Percentiles rank a stretch among this genome's conserved stretches.
These are phyloP conservation scores for Andricus grossulariae DNA, from an alignment of 1,140 invertebrate genomes.

Conservation along the genomic window DNA sequence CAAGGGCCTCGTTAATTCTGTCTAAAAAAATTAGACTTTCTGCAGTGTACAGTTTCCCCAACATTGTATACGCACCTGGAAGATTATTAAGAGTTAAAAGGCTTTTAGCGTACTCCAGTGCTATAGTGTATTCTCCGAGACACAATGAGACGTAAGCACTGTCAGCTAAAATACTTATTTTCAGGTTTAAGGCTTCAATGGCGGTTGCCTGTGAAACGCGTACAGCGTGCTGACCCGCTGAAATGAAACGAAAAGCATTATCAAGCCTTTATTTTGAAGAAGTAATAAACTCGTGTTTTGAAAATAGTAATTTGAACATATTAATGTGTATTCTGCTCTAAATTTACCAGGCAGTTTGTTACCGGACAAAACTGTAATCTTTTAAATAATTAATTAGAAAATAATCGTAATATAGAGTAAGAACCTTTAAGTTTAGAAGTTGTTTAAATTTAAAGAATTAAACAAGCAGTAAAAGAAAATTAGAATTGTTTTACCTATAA, in stretches of 20 bases:
- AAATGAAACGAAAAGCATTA: conserved; percentile 3
- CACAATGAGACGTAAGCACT: conserved; percentile 90
- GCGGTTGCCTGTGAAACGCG: conserved; percentile 57
- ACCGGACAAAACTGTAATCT: background rate
- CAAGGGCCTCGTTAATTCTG: conserved; percentile 88
- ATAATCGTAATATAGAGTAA: no score
- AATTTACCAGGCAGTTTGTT: conserved; percentile 56
- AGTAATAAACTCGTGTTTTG: conserved; percentile 32
- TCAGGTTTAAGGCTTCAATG: conserved; percentile 72
- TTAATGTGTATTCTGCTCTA: conserved; percentile 57
- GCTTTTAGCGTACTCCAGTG: conserved; percentile 85
- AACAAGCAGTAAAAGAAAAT: background rate
- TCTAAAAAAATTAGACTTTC: conserved; percentile 92
- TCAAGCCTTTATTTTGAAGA: conserved; percentile 3
- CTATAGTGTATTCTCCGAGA: conserved; percentile 89
- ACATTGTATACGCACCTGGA: conserved; percentile 82
- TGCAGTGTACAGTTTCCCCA: conserved; percentile 92
- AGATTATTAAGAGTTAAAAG: conserved; percentile 81
- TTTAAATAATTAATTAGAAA: no score
- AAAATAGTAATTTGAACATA: conserved; percentile 4
- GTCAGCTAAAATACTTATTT: conserved; percentile 85
- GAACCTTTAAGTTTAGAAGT: conserved; percentile 43
- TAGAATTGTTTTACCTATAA: background rate
- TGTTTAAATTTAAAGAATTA: conserved; percentile 47
- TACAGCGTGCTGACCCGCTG: conserved; percentile 57